Conservation (phyloP, 2,888 invertebrate genomes). For the Cordilura impudica region DNA sequence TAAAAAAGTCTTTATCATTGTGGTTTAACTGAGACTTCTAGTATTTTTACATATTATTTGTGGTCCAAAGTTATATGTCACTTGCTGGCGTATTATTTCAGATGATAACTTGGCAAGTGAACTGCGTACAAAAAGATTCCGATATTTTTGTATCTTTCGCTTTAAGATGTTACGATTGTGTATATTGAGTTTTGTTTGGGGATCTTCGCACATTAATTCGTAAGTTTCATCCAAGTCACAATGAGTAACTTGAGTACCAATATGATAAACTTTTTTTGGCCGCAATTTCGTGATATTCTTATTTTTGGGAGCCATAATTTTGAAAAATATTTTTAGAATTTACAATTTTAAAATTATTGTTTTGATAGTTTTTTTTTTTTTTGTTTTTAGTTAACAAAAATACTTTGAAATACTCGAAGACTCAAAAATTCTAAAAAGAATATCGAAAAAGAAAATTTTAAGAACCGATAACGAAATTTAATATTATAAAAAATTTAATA, state of each 20-base stretch:
- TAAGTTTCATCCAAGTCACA: constrained; percentile 57
- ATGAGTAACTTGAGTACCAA: constrained; percentile 58
- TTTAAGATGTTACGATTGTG: constrained; percentile 51
- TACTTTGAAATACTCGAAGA: not conserved
- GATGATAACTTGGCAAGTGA: constrained; percentile 44
- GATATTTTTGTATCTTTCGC: constrained; percentile 61
- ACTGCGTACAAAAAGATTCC: constrained; percentile 52
- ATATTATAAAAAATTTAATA: too few species aligned
- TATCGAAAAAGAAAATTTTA: not conserved
- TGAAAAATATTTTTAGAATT: not conserved
- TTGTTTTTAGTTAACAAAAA: not conserved
- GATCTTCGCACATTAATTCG: constrained; percentile 62
- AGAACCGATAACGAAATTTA: too few species aligned
- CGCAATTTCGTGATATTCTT: not conserved
- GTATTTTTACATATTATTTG: constrained; percentile 57
- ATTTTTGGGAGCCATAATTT: constrained; percentile 37
- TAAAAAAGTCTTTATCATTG: too few species aligned
- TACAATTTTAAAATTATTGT: constrained; percentile 25
- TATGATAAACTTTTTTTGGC: constrained; percentile 20
- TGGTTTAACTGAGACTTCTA: constrained; percentile 13
- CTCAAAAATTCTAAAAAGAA: too few species aligned
- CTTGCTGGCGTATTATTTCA: constrained; percentile 34
- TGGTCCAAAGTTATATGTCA: constrained; percentile 61
- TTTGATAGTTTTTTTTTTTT: constrained; percentile 3
- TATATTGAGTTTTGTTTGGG: constrained; percentile 54